Base-by-base conservation (phyloP, 2,888 invertebrate species). In the Zaprionus obscuricornis region DNA sequence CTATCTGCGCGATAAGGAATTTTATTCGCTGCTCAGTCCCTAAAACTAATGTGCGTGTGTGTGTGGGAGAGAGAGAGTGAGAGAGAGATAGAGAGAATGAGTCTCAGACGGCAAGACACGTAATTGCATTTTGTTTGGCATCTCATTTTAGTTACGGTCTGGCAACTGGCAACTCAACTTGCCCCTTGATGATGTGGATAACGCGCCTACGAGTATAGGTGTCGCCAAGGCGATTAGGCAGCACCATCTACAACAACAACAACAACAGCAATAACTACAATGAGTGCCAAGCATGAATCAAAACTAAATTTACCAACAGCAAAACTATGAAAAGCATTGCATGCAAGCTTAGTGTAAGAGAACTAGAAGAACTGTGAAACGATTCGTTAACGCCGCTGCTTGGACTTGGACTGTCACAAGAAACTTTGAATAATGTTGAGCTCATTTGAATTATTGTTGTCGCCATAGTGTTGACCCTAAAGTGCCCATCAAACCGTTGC, bases 81-180 rank as follows among this genome's bases (percentile, higher is more conserved):
- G n/a, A n/a, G n/a, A n/a, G n/a, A n/a, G n/a, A n/a, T n/a, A n/a
- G n/a, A n/a, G n/a, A n/a, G n/a, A n/a, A n/a, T n/a, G n/a, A n/a
- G n/a, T n/a, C n/a, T n/a, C n/a, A 27, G 29, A 43, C 24, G 57
- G 58, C 62, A 74, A 40, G 66, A 67, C 67, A 79, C 76, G 84
- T 81, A 81, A 81, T 81, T 81, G 81, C 81, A 72, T 73, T 81
- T 82, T 81, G 84, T 84, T 82, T 85, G 82, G 85, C 78, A 82
- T 81, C 83, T 85, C 85, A 85, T 82, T 85, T 79, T 85, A 79
- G 85, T 85, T 79, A 82, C 82, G 82, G 84, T 78, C 82, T 82
- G 70, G 60, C 60, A 66, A 68, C 59, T 57, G 58, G 31, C 64
- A 45, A 36, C 42, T 27, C 43, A 39, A 43, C 43, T 51, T 20